Conservation (phyloP, 2,113 vertebrate genomes). For the Corythornis cristatus region DNA sequence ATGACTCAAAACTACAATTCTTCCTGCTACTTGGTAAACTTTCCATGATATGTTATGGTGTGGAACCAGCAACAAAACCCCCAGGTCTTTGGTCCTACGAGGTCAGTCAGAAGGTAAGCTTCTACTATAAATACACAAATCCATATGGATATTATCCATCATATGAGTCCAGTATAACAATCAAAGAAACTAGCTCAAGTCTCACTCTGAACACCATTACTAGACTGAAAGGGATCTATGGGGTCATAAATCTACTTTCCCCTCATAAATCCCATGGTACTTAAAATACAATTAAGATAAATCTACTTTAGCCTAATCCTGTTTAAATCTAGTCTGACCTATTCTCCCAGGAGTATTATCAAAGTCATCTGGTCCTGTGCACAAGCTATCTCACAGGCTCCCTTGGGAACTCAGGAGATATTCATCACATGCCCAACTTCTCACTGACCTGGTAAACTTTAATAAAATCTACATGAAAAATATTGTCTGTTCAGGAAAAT, state of each 20-base stretch:
- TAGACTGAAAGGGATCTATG: not conserved
- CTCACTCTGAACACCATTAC: not conserved
- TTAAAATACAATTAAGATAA: conserved; percentile 52
- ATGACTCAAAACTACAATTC: rapidly evolving
- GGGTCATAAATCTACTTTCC: conserved; percentile 30
- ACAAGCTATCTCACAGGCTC: not conserved
- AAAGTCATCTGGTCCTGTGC: not conserved
- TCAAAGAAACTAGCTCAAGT: not conserved
- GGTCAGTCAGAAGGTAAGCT: not conserved
- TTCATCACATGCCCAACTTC: not conserved
- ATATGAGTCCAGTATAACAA: not conserved
- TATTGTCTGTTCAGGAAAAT: not conserved
- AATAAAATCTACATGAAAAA: not conserved
- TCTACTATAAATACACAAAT: not conserved
- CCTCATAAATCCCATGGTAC: conserved; percentile 29
- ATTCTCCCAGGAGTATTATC: conserved; percentile 45
- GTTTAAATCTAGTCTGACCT: conserved; percentile 64
- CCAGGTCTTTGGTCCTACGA: not conserved
- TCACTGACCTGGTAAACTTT: not conserved
- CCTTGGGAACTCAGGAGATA: not conserved
- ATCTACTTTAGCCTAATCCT: conserved; percentile 62
- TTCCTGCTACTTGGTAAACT: rapidly evolving
- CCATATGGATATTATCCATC: not conserved
- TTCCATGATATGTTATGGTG: not conserved
- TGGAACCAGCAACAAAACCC: not conserved